Evolutionary conservation across 1,140 invertebrate species (phyloP), one percentile per base, ranked within the genome.

Genomic region (Achatina immaculata): DNA sequence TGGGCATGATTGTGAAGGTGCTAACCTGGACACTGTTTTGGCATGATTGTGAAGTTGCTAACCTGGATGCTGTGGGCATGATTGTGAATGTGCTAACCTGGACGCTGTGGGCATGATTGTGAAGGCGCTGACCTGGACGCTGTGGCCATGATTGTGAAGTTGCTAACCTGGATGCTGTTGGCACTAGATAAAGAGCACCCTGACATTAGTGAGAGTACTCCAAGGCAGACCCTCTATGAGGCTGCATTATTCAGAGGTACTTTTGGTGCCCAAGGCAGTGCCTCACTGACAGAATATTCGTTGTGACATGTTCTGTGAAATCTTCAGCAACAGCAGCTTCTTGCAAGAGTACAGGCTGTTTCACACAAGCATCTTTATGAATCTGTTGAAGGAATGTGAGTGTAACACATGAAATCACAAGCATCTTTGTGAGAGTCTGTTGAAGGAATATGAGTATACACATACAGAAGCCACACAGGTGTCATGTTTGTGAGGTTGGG

Each of bases 401-500:
- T 83, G 82, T 43, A 45, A 65, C 0, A 68, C 71, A 24, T 83
- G 82, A 34, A 38, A 51, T 4, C 58, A 75, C 14, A 78, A 78
- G n/a, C 81, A 66, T 66, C 73, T 73, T 7, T 73, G 71, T 51
- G 74, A 71, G n/a, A 78, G 48, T 40, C 76, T 78, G 16, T 38
- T 86, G 48, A 82, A 73, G 45, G 78, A 82, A n/a, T 84, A 86
- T 73, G 36, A 71, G 7, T 45, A 83, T 40, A 84, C 83, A n/a
- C 85, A 86, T 72, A 81, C 84, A 43, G 75, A 83, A 80, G 62
- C 85, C 83, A 14, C 83, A 81, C 45, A 78, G 73, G 38, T 86
- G 85, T 76, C 96, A 97, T 88, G 94, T 95, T 88, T 97, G 96
- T 90, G 96, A 96, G 21, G 95, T 95, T 45, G 94, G 96, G 89